Evolutionary conservation across 2,113 vertebrate genomes (phyloP).

Genomic region (Bolborhynchus lineola): DNA sequence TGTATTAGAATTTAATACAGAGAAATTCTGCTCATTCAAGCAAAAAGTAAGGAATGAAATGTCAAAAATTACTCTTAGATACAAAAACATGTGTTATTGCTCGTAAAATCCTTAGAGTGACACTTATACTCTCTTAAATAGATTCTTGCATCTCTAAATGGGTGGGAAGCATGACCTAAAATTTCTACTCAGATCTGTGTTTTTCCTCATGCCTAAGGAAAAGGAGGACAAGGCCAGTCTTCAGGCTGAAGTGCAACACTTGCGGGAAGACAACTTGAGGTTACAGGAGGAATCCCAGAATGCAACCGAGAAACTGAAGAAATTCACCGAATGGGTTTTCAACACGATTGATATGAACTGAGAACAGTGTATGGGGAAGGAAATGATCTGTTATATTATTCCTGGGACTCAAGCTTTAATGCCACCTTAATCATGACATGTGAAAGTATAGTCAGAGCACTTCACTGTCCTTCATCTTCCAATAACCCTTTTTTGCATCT

Average conservation of each 20-base stretch:
- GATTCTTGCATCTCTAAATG: neutral
- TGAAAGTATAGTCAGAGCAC: slow-evolving; percentile 47
- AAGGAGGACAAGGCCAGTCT: slow-evolving; percentile 90
- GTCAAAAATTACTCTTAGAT: neutral
- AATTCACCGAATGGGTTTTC: slow-evolving; percentile 98
- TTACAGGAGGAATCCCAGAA: slow-evolving; percentile 95
- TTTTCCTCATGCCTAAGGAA: slow-evolving; percentile 77
- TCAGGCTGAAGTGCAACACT: slow-evolving; percentile 87
- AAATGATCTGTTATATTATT: slow-evolving; percentile 33
- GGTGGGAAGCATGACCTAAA: neutral
- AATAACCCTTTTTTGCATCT: slow-evolving; percentile 41
- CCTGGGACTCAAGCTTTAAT: slow-evolving; percentile 47
- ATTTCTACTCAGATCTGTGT: neutral
- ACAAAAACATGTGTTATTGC: neutral
- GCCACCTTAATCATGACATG: slow-evolving; percentile 41
- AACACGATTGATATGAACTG: slow-evolving; percentile 98
- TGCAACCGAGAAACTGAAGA: slow-evolving; percentile 94
- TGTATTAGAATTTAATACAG: neutral
- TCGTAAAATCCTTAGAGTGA: neutral
- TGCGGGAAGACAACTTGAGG: slow-evolving; percentile 93
- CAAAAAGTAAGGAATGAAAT: neutral
- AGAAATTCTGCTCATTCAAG: neutral
- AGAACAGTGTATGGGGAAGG: slow-evolving; percentile 12
- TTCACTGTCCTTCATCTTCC: slow-evolving; percentile 51
- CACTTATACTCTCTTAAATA: neutral